A percentile compares a stretch with the other conserved stretches of the same genome.
phyloP scores from a whole-genome alignment of 1,140 invertebrate genomes.

The Mizuhopecten yessoensis region DNA sequence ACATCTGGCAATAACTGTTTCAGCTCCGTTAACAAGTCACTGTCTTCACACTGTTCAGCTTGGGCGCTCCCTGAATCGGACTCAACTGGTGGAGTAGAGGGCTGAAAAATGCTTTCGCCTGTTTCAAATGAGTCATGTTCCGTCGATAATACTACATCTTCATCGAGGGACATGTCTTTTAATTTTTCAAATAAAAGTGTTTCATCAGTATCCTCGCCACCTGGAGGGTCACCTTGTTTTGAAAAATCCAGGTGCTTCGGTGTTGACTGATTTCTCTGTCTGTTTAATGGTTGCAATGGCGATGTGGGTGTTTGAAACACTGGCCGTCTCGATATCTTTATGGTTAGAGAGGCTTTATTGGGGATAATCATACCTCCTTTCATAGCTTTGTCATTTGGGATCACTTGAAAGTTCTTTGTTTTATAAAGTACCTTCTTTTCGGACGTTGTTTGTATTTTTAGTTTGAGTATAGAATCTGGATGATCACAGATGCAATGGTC shows the following conservation, averaged over 20 bases:
- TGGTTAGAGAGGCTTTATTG: background rate
- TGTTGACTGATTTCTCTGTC: background rate
- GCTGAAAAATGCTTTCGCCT: no score
- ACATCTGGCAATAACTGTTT: conserved; percentile 3
- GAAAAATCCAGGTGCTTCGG: background rate
- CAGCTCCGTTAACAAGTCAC: background rate
- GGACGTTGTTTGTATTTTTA: background rate
- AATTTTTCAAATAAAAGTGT: background rate
- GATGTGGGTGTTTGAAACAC: background rate
- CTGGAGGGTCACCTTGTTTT: background rate
- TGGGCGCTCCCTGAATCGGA: no score
- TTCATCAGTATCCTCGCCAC: background rate
- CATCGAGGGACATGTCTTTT: background rate
- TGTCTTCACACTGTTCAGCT: background rate
- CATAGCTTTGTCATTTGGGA: background rate
- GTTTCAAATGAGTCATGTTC: background rate
- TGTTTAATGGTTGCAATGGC: background rate
- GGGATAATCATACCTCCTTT: conserved; percentile 3
- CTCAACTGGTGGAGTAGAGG: no score
- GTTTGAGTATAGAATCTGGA: background rate
- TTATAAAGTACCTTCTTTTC: background rate
- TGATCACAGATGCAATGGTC: background rate
- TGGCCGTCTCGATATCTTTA: conserved; percentile 18
- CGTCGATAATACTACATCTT: background rate
- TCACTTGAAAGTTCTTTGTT: background rate